A percentile compares a stretch with the other conserved stretches of the same genome.
Conservation (phyloP, 2,797 vertebrate genomes). For the Dermochelys coriacea region DNA sequence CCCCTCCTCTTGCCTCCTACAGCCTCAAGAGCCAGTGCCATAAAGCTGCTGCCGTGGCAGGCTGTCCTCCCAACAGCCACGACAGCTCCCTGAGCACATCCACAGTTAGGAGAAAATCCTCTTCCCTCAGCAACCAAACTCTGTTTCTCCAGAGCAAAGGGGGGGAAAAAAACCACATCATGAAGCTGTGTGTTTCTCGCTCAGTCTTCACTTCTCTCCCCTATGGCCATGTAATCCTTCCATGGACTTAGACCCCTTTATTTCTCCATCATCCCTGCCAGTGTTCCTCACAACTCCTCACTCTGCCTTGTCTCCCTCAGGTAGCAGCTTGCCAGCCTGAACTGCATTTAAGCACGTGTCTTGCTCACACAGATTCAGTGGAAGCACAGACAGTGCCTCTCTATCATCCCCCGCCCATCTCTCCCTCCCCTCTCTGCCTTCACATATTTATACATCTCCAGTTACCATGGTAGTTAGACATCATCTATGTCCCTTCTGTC, state of each 20-base stretch:
- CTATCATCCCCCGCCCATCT: neutral
- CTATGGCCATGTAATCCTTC: neutral
- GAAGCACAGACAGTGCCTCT: neutral
- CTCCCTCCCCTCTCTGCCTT: neutral
- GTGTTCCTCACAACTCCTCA: neutral
- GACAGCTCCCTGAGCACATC: neutral
- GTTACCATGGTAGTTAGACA: neutral
- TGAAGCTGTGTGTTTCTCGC: neutral
- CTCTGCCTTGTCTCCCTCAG: neutral
- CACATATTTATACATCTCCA: neutral
- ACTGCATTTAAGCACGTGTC: neutral
- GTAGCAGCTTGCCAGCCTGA: neutral
- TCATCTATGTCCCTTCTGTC: neutral
- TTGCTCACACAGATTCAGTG: neutral
- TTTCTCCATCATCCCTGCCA: neutral
- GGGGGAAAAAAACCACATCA: neutral
- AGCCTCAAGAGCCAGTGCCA: neutral
- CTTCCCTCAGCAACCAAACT: neutral
- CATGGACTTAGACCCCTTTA: neutral
- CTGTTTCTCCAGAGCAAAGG: neutral
- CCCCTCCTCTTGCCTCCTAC: neutral
- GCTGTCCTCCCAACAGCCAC: neutral
- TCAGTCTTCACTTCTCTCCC: neutral
- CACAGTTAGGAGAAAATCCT: neutral
- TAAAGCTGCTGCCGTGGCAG: neutral